phyloP scores from a whole-genome alignment of 2,888 invertebrate genomes.

The Agonopterix heracliana region DNA sequence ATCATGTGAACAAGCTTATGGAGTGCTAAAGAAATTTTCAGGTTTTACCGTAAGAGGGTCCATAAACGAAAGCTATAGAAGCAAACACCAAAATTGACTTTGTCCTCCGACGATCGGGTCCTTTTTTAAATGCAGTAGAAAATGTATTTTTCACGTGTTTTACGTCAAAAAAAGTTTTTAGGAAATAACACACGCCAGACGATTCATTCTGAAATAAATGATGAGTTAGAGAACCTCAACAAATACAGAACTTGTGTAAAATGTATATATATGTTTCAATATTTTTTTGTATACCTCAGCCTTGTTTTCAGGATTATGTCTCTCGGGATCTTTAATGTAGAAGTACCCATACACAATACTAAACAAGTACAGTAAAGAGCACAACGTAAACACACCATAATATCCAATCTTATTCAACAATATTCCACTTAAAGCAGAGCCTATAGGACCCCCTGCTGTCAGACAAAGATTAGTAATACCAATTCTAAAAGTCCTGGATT shows the following conservation, averaged over 20 bases:
- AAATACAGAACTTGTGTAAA: too few relatives aligned
- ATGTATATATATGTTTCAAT: too few relatives aligned
- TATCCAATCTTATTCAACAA: conserved; percentile 61
- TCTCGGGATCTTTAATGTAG: conserved; percentile 53
- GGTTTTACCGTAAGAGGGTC: conserved; percentile 52
- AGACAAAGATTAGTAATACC: conserved; percentile 70
- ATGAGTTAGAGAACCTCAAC: background rate
- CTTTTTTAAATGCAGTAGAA: conserved; percentile 67
- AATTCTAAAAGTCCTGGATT: conserved; percentile 76
- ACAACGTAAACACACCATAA: conserved; percentile 67
- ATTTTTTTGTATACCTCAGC: conserved; percentile 27
- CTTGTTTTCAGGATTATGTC: conserved; percentile 26
- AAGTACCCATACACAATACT: conserved; percentile 62
- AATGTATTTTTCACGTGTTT: conserved; percentile 69
- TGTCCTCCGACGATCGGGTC: conserved; percentile 48
- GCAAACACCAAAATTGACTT: conserved; percentile 56
- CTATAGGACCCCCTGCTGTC: conserved; percentile 58
- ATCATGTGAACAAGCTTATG: too few relatives aligned
- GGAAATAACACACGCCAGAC: conserved; percentile 31
- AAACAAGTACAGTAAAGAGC: conserved; percentile 51
- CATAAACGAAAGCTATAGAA: conserved; percentile 56
- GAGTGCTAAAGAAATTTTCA: too few relatives aligned
- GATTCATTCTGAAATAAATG: conserved; percentile 38
- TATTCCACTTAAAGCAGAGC: conserved; percentile 58
- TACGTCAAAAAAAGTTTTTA: conserved; percentile 68